Evolutionary conservation across 2,797 vertebrate species (phyloP).

Genomic region (Chelonia mydas): DNA sequence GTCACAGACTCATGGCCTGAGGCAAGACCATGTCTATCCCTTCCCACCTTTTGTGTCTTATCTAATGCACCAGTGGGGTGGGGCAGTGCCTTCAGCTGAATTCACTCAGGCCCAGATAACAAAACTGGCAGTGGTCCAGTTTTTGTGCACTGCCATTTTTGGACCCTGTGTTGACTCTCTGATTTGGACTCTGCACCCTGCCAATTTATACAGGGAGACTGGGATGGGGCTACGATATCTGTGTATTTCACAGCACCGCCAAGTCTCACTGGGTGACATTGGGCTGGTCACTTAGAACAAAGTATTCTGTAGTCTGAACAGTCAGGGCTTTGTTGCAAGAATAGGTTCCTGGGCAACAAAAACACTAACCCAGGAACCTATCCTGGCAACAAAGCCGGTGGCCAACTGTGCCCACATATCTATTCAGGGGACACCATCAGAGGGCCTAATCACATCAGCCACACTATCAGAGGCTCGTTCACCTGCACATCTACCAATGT

Average conservation of each 20-base stretch:
- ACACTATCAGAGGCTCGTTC: too few species aligned
- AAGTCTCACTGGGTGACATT: neutral
- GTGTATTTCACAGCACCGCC: neutral
- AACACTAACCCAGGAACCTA: too few species aligned
- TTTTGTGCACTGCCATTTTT: neutral
- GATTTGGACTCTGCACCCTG: neutral
- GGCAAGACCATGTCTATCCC: neutral
- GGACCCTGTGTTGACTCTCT: neutral
- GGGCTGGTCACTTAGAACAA: neutral
- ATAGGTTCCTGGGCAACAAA: too few species aligned
- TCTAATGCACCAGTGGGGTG: neutral
- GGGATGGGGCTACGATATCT: too few species aligned
- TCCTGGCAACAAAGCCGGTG: too few species aligned
- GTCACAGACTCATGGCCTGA: neutral
- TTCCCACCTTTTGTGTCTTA: neutral
- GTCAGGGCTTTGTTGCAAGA: too few species aligned
- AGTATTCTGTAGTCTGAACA: neutral
- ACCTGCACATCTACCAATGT: too few species aligned
- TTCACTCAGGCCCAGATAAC: neutral
- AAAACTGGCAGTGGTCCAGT: neutral
- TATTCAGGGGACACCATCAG: too few species aligned
- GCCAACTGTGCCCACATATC: too few species aligned
- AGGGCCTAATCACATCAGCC: too few species aligned
- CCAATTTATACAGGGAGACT: neutral
- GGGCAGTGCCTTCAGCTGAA: neutral